Evolutionary conservation across 2,797 vertebrate genomes (phyloP), one percentile per base, ranked within the genome.

Genomic region (Cossypha polioptera): DNA sequence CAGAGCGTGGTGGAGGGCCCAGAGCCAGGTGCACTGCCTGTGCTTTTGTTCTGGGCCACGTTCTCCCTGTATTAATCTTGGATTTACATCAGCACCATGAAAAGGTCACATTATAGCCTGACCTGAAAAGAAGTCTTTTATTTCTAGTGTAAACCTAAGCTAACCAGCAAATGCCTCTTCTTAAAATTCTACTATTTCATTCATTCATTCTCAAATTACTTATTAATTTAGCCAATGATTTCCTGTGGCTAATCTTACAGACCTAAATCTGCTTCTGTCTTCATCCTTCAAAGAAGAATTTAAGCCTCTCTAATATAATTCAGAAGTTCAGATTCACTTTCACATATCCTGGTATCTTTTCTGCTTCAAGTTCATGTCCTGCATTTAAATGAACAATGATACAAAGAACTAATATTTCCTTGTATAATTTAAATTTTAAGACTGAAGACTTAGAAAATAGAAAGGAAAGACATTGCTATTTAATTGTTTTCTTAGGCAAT

Each of bases 221-320:
- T 94, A 92, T 90, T 92, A 96, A 96, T 97, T 96, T 97, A 89
- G 86, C 90, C 88, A 80, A 89, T 90, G 54, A 92, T 94, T 97
- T 97, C 89, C 85, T 92, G 72, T 93, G 50, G 90, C 83, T 96
- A 96, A 94, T 95, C 95, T 96, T 79, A 82, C 66, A 96, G 92
- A 93, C 86, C 67, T 84, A 77, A 93, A 82, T 93, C 93, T 82
- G 57, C 86, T 93, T 92, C 94, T 94, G 90, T 81, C 91, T 81
- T 84, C 85, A 88, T 78, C 87, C 89, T 95, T 96, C 88, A 96
- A 95, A 94, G 85, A 83, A 86, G 84, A 92, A 89, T 88, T 95
- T 96, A 96, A 97, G 83, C 69, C 90, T 74, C 86, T 78, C n/a
- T 95, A 96, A 96, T 92, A 75, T 74, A 96, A 97, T 96, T 94